Evolutionary conservation across 2,797 vertebrate genomes (phyloP).

Genomic region (Tenualosa thibaudeaui): DNA sequence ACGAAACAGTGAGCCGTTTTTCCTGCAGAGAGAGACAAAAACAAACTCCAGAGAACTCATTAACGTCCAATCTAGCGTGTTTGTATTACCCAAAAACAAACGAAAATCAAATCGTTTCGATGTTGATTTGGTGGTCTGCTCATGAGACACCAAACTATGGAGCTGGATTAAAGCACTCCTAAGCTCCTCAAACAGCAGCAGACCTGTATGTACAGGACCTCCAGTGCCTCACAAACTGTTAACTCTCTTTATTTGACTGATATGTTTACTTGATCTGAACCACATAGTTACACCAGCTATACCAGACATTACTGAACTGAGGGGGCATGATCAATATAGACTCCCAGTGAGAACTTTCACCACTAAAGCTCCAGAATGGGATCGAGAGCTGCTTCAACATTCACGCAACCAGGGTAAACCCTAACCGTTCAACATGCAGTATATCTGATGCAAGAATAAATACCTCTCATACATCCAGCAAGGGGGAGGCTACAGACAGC

Average conservation of each 20-base stretch:
- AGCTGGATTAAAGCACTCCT: not conserved
- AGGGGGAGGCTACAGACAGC: not conserved
- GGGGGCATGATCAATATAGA: not conserved
- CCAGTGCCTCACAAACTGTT: not conserved
- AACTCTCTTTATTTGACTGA: not conserved
- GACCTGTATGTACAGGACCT: not conserved
- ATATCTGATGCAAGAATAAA: not conserved
- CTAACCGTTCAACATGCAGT: not conserved
- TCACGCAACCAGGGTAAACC: not conserved
- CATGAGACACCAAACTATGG: not conserved
- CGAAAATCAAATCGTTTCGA: not conserved
- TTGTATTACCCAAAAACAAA: not conserved
- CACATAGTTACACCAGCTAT: not conserved
- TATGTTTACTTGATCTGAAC: not conserved
- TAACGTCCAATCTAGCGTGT: not conserved
- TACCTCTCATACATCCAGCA: not conserved
- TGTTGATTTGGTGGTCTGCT: not conserved
- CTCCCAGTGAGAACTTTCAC: not conserved
- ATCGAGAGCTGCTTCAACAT: not conserved
- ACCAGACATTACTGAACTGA: not conserved
- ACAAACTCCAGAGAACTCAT: constrained; percentile 10
- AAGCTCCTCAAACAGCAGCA: not conserved
- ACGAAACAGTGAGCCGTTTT: not conserved
- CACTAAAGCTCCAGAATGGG: not conserved
- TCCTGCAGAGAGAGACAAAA: not conserved